phyloP scores from a whole-genome alignment of 2,797 vertebrate genomes.

The Octomys mimax region DNA sequence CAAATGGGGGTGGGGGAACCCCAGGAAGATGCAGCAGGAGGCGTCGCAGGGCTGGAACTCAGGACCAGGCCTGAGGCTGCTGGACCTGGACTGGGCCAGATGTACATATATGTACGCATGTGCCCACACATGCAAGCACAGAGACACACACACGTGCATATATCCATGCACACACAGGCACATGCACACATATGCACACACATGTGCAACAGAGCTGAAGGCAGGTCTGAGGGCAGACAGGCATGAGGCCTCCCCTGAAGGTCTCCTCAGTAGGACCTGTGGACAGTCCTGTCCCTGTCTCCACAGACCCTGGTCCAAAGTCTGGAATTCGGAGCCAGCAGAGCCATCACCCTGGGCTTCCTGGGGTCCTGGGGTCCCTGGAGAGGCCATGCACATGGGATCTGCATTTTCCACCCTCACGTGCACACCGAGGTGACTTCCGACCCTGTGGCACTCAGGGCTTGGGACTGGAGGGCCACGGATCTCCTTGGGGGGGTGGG shows the following conservation, averaged over 20 bases:
- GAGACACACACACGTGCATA: too few species aligned
- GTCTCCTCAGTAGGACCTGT: background rate
- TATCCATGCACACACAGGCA: background rate
- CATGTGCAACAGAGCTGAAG: background rate
- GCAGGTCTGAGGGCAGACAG: background rate
- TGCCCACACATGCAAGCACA: background rate
- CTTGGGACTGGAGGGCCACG: background rate
- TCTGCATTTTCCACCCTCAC: too few species aligned
- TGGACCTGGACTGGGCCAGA: background rate
- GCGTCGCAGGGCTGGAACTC: background rate
- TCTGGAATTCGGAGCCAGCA: background rate
- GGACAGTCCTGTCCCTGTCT: background rate
- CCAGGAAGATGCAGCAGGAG: background rate
- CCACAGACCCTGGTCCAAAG: background rate
- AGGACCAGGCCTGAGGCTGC: background rate
- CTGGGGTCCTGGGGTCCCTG: background rate
- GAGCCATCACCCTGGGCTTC: too few species aligned
- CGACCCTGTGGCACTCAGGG: background rate
- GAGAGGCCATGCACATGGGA: background rate
- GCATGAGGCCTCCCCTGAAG: background rate
- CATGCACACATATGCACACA: background rate
- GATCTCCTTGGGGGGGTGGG: background rate
- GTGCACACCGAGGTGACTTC: background rate
- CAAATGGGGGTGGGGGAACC: background rate
- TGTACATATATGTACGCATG: rapidly evolving